Evolutionary conservation across 2,888 invertebrate genomes (phyloP).

Genomic region (Rhorus exstirpatorius): DNA sequence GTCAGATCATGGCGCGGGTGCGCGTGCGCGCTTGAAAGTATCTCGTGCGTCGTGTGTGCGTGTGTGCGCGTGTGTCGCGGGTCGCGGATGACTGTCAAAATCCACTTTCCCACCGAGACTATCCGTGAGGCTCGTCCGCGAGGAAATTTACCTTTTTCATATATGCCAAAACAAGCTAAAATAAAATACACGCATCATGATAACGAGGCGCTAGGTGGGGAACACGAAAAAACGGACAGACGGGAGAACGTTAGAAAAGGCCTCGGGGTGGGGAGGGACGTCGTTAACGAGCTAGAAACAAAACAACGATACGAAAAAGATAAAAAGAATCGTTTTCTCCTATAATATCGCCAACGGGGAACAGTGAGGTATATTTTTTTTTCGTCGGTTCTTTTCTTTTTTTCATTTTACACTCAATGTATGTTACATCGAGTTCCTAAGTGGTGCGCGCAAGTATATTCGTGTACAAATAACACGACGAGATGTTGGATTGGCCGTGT

Average conservation of each 20-base stretch:
- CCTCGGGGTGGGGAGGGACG: constrained; percentile 35
- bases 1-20: constrained; percentile 14
- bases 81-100: constrained; percentile 84
- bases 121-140: constrained; percentile 56
- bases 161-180: constrained; percentile 56
- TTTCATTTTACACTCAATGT: constrained; percentile 17
- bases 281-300: constrained; percentile 50
- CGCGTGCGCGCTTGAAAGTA: neutral
- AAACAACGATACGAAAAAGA: constrained; percentile 43
- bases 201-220: constrained; percentile 43
- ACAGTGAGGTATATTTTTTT: constrained; percentile 61
- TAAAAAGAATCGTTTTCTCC: constrained; percentile 46
- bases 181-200: constrained; percentile 56
- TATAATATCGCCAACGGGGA: constrained; percentile 37
- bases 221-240: constrained; percentile 36
- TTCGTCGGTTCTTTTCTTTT: neutral
- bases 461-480: constrained; percentile 21
- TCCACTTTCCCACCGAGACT: constrained; percentile 77
- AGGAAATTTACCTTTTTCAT: constrained; percentile 53
- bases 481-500: constrained; percentile 37
- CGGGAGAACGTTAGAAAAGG: constrained; percentile 53
- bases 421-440: constrained; percentile 43
- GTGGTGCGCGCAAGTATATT: constrained; percentile 48
- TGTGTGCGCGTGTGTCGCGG: constrained; percentile 77
- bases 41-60: constrained; percentile 8